phyloP scores from a whole-genome alignment of 2,113 vertebrate genomes.

The Axis porcinus region DNA sequence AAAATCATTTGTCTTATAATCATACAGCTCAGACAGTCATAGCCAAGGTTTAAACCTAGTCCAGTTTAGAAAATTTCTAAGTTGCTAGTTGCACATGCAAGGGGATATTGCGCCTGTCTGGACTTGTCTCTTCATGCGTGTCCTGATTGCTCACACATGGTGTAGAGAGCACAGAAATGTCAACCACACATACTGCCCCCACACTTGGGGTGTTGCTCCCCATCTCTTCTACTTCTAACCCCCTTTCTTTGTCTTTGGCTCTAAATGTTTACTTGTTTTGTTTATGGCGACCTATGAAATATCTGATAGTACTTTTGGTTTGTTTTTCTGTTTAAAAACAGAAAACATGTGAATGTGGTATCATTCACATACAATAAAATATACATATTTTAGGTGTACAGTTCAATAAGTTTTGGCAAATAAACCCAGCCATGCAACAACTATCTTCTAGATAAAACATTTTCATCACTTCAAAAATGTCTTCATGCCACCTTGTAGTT shows the following conservation, averaged over 20 bases:
- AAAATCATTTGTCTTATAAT: background rate
- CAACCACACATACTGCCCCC: rapidly evolving
- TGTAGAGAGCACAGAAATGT: background rate
- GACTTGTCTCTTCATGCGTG: rapidly evolving
- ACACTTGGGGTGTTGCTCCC: background rate
- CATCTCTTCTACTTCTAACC: background rate
- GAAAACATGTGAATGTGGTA: too few relatives aligned
- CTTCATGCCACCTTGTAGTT: background rate
- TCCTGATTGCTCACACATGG: rapidly evolving
- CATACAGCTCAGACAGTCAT: background rate
- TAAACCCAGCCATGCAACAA: background rate
- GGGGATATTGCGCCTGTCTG: background rate
- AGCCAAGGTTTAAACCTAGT: background rate
- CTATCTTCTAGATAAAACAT: background rate
- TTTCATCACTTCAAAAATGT: background rate
- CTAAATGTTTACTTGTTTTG: background rate
- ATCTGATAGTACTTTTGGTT: background rate
- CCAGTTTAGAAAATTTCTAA: background rate
- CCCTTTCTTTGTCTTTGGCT: background rate
- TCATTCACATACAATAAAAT: background rate
- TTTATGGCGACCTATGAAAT: background rate
- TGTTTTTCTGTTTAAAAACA: background rate
- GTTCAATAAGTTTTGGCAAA: background rate
- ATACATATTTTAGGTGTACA: background rate
- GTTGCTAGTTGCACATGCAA: background rate